phyloP scores from a whole-genome alignment of 2,888 invertebrate genomes.

The Xestia rhomboidea region DNA sequence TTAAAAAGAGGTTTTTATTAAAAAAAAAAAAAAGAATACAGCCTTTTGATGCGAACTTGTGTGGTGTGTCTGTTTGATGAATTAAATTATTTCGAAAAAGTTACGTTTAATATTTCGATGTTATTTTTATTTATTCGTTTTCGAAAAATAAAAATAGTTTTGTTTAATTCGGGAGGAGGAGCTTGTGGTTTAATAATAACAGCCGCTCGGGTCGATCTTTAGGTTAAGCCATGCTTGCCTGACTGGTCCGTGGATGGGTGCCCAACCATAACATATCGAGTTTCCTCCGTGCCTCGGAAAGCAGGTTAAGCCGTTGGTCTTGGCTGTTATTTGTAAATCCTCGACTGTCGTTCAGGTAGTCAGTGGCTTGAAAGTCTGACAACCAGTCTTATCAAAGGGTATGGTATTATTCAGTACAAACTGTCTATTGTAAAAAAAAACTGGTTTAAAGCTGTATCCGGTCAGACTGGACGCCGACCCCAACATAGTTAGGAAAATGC shows the following conservation, averaged over 20 bases:
- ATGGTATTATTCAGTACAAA: no score
- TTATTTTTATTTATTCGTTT: constrained; percentile 1
- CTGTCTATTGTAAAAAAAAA: no score
- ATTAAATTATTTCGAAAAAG: constrained; percentile 40
- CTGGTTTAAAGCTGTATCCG: neutral
- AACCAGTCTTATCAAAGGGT: no score
- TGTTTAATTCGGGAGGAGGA: neutral
- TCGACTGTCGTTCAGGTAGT: neutral
- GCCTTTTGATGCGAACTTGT: constrained; percentile 47
- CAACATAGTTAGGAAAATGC: neutral
- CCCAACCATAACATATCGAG: no score
- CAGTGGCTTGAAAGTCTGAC: no score
- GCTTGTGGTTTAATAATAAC: no score
- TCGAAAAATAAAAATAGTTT: neutral
- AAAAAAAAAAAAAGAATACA: constrained; percentile 29
- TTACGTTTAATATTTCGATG: constrained; percentile 1
- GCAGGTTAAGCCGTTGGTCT: neutral
- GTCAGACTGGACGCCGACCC: neutral
- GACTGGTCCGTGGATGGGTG: no score
- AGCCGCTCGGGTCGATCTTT: no score
- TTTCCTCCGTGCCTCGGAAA: no score
- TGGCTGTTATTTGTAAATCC: neutral
- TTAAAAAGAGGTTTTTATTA: constrained; percentile 30
- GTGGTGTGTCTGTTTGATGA: constrained; percentile 25
- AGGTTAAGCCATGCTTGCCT: no score